These are phyloP conservation scores for Cairina moschata DNA, from an alignment of 2,113 vertebrate species.

Conservation along the genomic window DNA sequence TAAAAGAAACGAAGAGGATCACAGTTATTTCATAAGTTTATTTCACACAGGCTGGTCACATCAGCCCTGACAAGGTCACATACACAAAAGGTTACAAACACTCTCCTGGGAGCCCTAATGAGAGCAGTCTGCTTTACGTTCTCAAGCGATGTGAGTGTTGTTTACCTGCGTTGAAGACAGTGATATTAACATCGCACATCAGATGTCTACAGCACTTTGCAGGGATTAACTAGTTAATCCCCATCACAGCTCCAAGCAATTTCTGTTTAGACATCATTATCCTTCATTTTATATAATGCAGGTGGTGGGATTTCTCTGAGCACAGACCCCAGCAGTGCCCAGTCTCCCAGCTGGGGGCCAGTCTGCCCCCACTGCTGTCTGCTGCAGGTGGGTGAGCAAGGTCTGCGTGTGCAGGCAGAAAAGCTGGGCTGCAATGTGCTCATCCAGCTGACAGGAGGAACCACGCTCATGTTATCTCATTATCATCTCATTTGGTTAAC, in stretches of 20 bases:
- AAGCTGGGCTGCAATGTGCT: background rate
- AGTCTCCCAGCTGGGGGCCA: background rate
- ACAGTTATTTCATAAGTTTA: background rate
- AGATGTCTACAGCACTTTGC: background rate
- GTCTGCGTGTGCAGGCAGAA: background rate
- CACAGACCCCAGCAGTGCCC: background rate
- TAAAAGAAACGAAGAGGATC: background rate
- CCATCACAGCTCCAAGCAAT: background rate
- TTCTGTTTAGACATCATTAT: background rate
- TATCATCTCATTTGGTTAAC: background rate
- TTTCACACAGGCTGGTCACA: background rate
- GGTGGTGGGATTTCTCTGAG: background rate
- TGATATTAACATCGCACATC: background rate
- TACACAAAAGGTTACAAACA: background rate
- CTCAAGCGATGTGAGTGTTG: background rate
- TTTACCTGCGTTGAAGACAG: background rate
- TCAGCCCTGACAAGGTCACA: constrained; percentile 5
- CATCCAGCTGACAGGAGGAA: background rate
- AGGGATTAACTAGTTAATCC: background rate
- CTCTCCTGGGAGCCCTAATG: background rate
- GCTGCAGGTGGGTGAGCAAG: background rate
- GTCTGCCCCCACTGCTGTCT: background rate
- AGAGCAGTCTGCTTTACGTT: background rate
- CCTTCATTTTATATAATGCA: background rate
- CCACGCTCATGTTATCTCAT: background rate